Base-by-base conservation (phyloP, 2,888 invertebrate species). In the Mythimna impura region DNA sequence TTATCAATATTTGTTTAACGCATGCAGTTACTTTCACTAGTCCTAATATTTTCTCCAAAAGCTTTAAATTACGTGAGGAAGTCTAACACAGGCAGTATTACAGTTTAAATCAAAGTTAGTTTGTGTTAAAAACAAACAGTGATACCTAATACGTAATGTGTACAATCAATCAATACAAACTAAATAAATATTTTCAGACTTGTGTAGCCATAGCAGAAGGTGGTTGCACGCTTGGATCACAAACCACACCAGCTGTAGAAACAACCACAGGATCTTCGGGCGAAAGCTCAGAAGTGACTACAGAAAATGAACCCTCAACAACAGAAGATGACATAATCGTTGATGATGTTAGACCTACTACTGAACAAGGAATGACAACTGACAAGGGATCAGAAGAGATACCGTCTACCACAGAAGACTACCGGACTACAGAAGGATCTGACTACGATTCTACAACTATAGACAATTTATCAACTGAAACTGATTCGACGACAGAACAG, bases 131-230 rank as follows among this genome's bases (percentile, higher is more conserved):
- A 30, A 30, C 14, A 25, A 17, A 2, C 6, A n/a, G 8, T 36
- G 6, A 36, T 36, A 36, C 34, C 7, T 36, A 7, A 8, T 36
- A 8, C 8, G 7, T 40, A 40, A 40, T 40, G 2, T 9, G 9
- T 55, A 22, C 3, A 25, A 30, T n/a, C 1, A 25, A 25, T 57
- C 20, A 8, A 20, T 3, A 40, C 8, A 5, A 14, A 50, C 36
- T 4, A 22, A 17, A 10, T n/a, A 3, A 14, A 25, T 25, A 10
- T 36, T 83, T 80, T 25, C 68, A 82, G 82, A 57, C 22, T 2
- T 82, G 82, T 17, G 66, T 75, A 0, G 63, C 22, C 4, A 83
- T 83, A 34, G 61, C 71, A 6, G 80, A 76, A 66, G 82, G 82
- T 14, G 82, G 82, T 2, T 83, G 82, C n/a, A 83, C 83, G 3